Conservation (phyloP, 2,797 vertebrate genomes). For the Esox lucius region DNA sequence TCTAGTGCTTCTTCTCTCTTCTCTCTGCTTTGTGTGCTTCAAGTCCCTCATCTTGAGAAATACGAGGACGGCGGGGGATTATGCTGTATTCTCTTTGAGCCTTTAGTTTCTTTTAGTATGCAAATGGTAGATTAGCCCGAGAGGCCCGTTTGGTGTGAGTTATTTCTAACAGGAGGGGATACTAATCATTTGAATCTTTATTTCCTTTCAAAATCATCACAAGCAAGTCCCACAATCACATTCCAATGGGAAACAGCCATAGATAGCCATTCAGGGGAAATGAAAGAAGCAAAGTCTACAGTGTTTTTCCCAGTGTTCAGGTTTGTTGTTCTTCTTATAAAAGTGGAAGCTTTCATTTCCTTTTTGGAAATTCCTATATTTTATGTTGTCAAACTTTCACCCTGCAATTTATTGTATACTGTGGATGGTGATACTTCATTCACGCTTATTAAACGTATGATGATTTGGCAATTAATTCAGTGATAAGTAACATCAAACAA, state of each 20-base stretch:
- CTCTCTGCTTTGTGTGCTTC: slow-evolving; percentile 46
- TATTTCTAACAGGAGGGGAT: slow-evolving; percentile 57
- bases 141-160: slow-evolving; percentile 58
- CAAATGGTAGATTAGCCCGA: slow-evolving; percentile 72
- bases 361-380: not conserved
- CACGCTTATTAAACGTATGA: not conserved
- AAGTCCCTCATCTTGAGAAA: slow-evolving; percentile 63
- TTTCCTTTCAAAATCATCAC: slow-evolving; percentile 15
- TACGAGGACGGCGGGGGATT: slow-evolving; percentile 66
- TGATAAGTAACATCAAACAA: slow-evolving; percentile 10
- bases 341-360: not conserved
- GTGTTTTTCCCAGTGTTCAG: slow-evolving; percentile 25
- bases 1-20: not conserved
- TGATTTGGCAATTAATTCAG: slow-evolving; percentile 28
- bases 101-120: slow-evolving; percentile 73
- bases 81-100: slow-evolving; percentile 51
- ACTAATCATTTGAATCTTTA: slow-evolving; percentile 47
- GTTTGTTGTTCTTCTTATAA: not conserved
- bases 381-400: not conserved
- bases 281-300: slow-evolving; percentile 43
- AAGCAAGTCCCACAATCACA: slow-evolving; percentile 1
- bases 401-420: not conserved
- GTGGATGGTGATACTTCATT: not conserved
- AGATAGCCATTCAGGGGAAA: slow-evolving; percentile 33
- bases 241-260: not conserved